These are phyloP conservation scores for Tetramorium bicarinatum DNA, from an alignment of 2,888 invertebrate species.

Conservation along the genomic window DNA sequence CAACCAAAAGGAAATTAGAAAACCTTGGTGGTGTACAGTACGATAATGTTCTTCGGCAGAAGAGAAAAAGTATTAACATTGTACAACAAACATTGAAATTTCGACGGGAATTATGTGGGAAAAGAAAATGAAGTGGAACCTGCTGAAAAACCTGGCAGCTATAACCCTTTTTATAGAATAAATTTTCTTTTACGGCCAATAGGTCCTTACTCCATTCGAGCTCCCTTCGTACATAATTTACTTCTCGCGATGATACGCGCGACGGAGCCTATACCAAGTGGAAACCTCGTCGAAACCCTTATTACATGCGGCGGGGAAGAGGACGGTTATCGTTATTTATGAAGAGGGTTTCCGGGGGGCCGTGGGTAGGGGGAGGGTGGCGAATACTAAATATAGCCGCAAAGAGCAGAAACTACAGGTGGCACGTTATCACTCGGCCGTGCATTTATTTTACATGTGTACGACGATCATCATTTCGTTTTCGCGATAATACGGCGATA, in stretches of 20 bases:
- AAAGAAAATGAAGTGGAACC: not conserved
- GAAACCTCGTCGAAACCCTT: conserved; percentile 38
- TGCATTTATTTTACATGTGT: conserved; percentile 32
- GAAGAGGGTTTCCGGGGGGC: conserved; percentile 55
- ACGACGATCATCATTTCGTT: not conserved
- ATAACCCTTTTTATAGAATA: not conserved
- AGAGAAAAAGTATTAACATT: not conserved
- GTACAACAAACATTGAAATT: not conserved
- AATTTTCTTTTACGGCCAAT: conserved; percentile 1
- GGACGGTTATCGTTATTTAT: conserved; percentile 69
- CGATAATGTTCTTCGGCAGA: not conserved
- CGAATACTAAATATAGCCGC: conserved; percentile 65
- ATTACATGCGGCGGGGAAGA: conserved; percentile 30
- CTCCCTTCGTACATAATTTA: conserved; percentile 18
- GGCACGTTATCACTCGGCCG: conserved; percentile 61
- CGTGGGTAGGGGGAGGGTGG: conserved; percentile 11
- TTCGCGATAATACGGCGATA: not conserved
- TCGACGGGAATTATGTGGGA: not conserved
- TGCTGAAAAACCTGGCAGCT: not conserved
- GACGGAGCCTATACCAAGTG: conserved; percentile 44
- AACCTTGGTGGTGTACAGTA: not conserved
- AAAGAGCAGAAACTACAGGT: conserved; percentile 71
- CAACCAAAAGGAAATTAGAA: not conserved
- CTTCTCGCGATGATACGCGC: conserved; percentile 29
- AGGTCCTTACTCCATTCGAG: not conserved